phyloP scores from a whole-genome alignment of 1,140 invertebrate genomes.

The Luehdorfia chinensis region DNA sequence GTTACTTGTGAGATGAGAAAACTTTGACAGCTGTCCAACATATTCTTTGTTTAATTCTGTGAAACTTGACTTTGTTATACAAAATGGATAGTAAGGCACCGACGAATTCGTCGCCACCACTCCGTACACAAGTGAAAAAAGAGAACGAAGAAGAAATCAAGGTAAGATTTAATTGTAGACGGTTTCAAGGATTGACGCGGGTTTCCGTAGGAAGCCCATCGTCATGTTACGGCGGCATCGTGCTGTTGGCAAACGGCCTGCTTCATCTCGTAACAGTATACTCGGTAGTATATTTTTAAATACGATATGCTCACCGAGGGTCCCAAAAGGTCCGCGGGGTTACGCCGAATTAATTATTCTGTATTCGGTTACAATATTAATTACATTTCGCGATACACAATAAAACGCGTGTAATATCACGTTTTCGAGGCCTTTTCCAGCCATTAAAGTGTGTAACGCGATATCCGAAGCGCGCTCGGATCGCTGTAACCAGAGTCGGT shows the following conservation, averaged over 20 bases:
- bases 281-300: conserved; percentile 71
- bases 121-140: conserved; percentile 68
- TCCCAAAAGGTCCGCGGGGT: conserved; percentile 44
- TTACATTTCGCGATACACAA: conserved; percentile 74
- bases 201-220: conserved; percentile 52
- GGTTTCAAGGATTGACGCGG: conserved; percentile 46
- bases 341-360: conserved; percentile 67
- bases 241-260: conserved; percentile 61
- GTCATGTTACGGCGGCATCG: conserved; percentile 48
- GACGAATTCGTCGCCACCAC: conserved; percentile 45
- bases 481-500: conserved; percentile 72
- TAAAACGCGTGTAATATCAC: conserved; percentile 76
- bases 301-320: conserved; percentile 52
- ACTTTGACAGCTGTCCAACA: conserved; percentile 33
- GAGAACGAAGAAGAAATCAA: conserved; percentile 77
- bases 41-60: conserved; percentile 26
- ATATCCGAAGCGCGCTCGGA: conserved; percentile 74
- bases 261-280: conserved; percentile 57
- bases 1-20: conserved; percentile 33
- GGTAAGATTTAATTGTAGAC: conserved; percentile 54
- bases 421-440: conserved; percentile 77
- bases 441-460: conserved; percentile 76
- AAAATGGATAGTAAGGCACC: conserved; percentile 61
- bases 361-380: conserved; percentile 73
- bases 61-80: conserved; percentile 29